Conservation (phyloP, 2,888 invertebrate species). For the Thysanoteuthis rhombus region DNA sequence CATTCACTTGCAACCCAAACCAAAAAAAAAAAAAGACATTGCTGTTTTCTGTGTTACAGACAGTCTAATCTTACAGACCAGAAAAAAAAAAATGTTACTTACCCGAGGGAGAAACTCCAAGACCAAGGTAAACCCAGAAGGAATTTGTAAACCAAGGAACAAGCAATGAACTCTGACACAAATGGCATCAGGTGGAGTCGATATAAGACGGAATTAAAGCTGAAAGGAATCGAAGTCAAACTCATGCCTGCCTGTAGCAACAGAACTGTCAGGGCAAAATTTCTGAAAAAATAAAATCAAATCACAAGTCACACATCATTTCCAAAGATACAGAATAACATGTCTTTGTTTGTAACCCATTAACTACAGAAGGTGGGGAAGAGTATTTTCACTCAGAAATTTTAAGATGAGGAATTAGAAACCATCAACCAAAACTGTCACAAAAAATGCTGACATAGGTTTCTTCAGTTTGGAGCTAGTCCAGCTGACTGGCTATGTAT, state of each 20-base stretch:
- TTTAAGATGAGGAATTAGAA: too few species aligned
- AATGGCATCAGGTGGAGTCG: conserved; percentile 87
- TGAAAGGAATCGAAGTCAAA: conserved; percentile 85
- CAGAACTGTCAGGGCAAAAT: not conserved
- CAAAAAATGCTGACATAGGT: too few species aligned
- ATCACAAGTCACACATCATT: not conserved
- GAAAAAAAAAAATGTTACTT: conserved; percentile 35
- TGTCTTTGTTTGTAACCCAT: too few species aligned
- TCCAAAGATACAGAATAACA: not conserved
- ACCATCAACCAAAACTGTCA: too few species aligned
- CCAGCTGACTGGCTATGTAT: too few species aligned
- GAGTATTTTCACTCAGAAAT: too few species aligned
- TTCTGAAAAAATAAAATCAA: not conserved
- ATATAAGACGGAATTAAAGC: conserved; percentile 74
- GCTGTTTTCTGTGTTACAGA: too few species aligned
- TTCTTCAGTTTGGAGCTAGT: too few species aligned
- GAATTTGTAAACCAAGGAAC: conserved; percentile 77
- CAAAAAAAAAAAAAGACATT: too few species aligned
- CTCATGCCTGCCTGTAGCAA: conserved; percentile 88
- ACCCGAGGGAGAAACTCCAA: conserved; percentile 82
- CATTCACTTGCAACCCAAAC: too few species aligned
- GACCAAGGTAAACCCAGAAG: conserved; percentile 83
- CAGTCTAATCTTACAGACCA: too few species aligned
- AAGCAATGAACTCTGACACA: conserved; percentile 78
- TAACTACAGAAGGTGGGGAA: too few species aligned